Evolutionary conservation across 1,140 invertebrate species (phyloP).

Genomic region (Leptinotarsa lineolata): DNA sequence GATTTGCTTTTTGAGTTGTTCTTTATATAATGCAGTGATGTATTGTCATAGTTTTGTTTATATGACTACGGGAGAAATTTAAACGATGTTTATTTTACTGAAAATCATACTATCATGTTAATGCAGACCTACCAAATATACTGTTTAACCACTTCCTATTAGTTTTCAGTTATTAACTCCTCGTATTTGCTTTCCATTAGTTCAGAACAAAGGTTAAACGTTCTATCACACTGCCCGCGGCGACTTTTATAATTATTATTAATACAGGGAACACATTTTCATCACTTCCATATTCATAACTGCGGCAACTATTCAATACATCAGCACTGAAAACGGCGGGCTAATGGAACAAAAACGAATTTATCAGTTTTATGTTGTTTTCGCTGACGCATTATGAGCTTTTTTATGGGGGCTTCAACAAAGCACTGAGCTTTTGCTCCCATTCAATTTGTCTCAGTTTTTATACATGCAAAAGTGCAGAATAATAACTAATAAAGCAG

Average conservation of each 20-base stretch:
- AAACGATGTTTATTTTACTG: no score
- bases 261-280: neutral
- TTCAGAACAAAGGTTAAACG: no score
- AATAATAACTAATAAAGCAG: constrained; percentile 2
- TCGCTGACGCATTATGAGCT: constrained; percentile 8
- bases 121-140: no score
- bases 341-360: constrained; percentile 8
- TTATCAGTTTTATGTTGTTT: constrained; percentile 7
- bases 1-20: no score
- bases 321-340: neutral
- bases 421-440: constrained; percentile 5
- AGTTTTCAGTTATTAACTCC: no score
- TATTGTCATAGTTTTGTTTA: no score
- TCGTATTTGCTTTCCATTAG: no score
- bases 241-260: neutral
- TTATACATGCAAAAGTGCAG: neutral
- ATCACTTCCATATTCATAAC: neutral
- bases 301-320: neutral
- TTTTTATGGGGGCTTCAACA: neutral
- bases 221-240: no score
- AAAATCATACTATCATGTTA: no score
- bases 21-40: no score
- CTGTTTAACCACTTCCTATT: no score
- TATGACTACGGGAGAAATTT: no score
- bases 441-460: constrained; percentile 8